Percentiles rank a stretch among this genome's conserved stretches.
phyloP scores from a whole-genome alignment of 2,797 vertebrate species.

The Microchirus variegatus region DNA sequence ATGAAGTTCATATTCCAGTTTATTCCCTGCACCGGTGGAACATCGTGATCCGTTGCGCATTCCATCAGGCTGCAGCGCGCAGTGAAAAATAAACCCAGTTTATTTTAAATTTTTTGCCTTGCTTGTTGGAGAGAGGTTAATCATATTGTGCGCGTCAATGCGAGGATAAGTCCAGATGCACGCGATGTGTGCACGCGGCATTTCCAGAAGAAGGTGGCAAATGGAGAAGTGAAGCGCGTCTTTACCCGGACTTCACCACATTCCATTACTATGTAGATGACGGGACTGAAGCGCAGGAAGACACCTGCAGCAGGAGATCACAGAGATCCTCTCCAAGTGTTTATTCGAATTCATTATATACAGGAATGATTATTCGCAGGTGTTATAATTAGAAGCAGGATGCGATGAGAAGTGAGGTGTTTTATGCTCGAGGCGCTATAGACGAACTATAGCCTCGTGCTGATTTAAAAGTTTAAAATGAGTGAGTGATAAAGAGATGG shows the following conservation, averaged over 20 bases:
- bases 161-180: neutral
- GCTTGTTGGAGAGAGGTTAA: neutral
- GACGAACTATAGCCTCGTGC: neutral
- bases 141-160: neutral
- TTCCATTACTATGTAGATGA: neutral
- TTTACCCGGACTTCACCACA: neutral
- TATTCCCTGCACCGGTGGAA: neutral
- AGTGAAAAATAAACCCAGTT: too few species aligned
- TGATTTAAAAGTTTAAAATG: too few species aligned
- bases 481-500: neutral
- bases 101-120: too few species aligned
- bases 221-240: neutral
- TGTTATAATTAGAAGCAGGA: neutral
- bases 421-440: neutral
- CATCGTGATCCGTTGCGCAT: conserved; percentile 24
- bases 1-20: neutral
- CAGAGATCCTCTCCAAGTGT: neutral
- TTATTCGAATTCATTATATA: neutral
- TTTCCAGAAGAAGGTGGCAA: neutral
- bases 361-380: neutral
- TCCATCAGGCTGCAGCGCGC: conserved; percentile 16
- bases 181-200: neutral
- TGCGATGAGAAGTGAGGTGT: neutral
- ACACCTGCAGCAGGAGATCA: conserved; percentile 7
- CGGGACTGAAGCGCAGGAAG: conserved; percentile 6